Evolutionary conservation across 2,797 vertebrate genomes (phyloP).

Genomic region (Champsocephalus esox): DNA sequence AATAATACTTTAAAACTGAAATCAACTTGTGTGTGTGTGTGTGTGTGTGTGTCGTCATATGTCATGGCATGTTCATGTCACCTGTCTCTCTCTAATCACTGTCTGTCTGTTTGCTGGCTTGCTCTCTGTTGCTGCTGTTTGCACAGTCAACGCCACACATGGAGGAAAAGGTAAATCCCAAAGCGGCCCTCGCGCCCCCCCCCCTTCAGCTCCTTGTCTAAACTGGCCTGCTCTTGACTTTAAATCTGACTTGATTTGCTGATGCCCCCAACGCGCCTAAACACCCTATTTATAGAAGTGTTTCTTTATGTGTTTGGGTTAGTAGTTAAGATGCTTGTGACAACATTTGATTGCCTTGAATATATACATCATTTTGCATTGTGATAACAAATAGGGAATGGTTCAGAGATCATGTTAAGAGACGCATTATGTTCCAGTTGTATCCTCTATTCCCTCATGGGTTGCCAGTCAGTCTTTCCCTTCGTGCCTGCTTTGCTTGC

Average conservation of each 20-base stretch:
- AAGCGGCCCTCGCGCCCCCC: slow-evolving; percentile 41
- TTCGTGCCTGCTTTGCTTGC: slow-evolving; percentile 38
- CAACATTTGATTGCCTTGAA: not conserved
- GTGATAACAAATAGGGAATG: slow-evolving; percentile 31
- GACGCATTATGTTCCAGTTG: slow-evolving; percentile 12
- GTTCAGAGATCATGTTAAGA: slow-evolving; percentile 13
- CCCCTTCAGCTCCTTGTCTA: slow-evolving; percentile 16
- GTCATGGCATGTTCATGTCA: slow-evolving; percentile 59
- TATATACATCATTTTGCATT: slow-evolving; percentile 2
- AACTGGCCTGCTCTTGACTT: slow-evolving; percentile 50
- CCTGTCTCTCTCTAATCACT: slow-evolving; percentile 71
- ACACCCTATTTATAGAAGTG: not conserved
- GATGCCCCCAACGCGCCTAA: not conserved
- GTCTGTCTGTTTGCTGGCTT: slow-evolving; percentile 85
- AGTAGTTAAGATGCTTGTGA: slow-evolving; percentile 21
- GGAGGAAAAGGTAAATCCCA: slow-evolving; percentile 98
- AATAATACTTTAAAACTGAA: not conserved
- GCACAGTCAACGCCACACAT: slow-evolving; percentile 95
- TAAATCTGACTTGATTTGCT: slow-evolving; percentile 14
- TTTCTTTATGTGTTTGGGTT: slow-evolving; percentile 11
- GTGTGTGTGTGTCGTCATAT: slow-evolving; percentile 31
- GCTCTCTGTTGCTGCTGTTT: slow-evolving; percentile 88
- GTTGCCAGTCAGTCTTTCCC: slow-evolving; percentile 33
- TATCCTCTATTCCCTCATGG: slow-evolving; percentile 55
- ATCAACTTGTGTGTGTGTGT: slow-evolving; percentile 17